Base-by-base conservation (phyloP, 2,888 invertebrate genomes). In the Caradrina kadenii region DNA sequence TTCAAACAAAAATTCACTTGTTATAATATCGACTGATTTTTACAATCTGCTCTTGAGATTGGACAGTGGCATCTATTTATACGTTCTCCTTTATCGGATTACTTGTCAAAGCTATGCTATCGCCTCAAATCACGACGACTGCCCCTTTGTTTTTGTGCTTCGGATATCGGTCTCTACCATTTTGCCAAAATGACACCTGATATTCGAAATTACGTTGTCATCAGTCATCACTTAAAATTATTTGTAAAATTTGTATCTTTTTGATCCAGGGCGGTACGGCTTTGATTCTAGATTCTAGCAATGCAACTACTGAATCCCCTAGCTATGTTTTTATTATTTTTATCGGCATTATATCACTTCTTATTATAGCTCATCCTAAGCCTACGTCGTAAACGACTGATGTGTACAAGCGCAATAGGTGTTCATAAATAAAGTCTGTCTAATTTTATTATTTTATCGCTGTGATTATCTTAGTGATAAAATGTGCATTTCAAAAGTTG, bases 61-160 rank as follows among this genome's bases (percentile, higher is more conserved):
- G 52, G 48, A 26, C 8, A 49, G 62, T 63, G 74, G 63, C 76
- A 62, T 59, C 67, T 69, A 79, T 88, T 82, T 89, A 87, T 89
- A 89, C 87, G 83, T 79, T 74, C 42, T 63, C n/a, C 19, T 73
- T 86, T 89, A 89, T 89, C 89, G 69, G 80, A 70, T 87, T 79
- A 86, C 72, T 72, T 17, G 73, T 50, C 45, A 74, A 58, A 69
- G 62, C 55, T 66, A 53, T 52, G 56, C 22, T 84, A 84, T 80
- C 85, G 49, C 42, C 0, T 50, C 49, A 73, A 82, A 82, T 80
- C 81, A 69, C 73, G 60, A 8, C 70, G 58, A 67, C 69, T 61
- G 70, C 50, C 52, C 54, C 48, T 79, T 79, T 84, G 84, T 82
- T 73, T 64, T 56, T 69, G 8, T 52, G 48, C 76, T 81, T 77